Evolutionary conservation across 2,113 vertebrate genomes (phyloP), one percentile per base, ranked within the genome.

Genomic region (Craseonycteris thonglongyai): DNA sequence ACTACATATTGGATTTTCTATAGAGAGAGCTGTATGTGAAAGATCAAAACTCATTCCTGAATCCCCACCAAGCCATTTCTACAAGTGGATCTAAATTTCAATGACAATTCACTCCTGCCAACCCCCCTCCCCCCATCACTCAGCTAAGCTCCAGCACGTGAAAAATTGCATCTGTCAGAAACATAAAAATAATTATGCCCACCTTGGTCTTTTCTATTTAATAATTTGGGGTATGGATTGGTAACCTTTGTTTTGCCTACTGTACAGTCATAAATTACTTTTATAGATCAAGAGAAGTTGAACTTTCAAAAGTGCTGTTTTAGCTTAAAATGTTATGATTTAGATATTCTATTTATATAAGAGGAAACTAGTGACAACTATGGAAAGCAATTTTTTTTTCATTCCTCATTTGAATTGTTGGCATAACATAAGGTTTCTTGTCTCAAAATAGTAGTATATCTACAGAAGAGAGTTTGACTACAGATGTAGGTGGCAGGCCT

Each of bases 201-300:
- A 97, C 95, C 95, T 98, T 97, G 97, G 97, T 98, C 95, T 98
- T 98, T 98, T 97, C 97, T 95, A 84, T 80, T 98, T 97, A 98
- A 98, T 98, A 98, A 98, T 98, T 98, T 95, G 96, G 95, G 90
- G 96, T 96, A 97, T 97, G 98, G 98, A 98, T 98, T 98, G 97
- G 91, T 98, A 98, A 98, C 98, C 98, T 98, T 98, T 98, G 97
- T 98, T 98, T 97, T 96, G 97, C 95, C 95, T 96, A 95, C 97
- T 97, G 91, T 96, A 97, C 96, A 97, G 94, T 76, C 96, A 97
- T 98, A 98, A 98, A 98, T 98, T 98, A 98, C 97, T 98, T 98
- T 98, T 98, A 98, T 98, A 98, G 98, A 98, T 98, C 98, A 97
- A 98, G 94, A 97, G 97, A 98, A 98, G 96, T 97, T 98, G 98